phyloP scores from a whole-genome alignment of 1,140 invertebrate species.

The Caenorhabditis tropicalis region DNA sequence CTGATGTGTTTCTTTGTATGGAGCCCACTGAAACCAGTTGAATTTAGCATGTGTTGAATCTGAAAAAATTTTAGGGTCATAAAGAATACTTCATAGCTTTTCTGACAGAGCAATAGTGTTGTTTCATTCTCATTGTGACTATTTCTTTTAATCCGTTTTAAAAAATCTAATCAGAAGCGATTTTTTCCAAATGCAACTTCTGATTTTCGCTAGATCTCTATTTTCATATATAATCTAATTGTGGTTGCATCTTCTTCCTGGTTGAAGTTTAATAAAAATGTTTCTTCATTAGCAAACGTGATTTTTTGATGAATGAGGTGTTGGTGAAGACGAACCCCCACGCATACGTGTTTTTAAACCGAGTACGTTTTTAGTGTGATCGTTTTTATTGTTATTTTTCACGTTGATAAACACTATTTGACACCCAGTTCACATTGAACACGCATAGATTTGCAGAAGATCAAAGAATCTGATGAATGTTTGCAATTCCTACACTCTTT shows the following conservation, averaged over 20 bases:
- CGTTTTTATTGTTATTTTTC: neutral
- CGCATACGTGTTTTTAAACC: neutral
- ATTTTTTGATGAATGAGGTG: neutral
- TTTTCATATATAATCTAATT: too few relatives aligned
- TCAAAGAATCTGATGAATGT: neutral
- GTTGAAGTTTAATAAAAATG: too few relatives aligned
- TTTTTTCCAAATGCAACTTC: too few relatives aligned
- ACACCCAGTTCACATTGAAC: neutral
- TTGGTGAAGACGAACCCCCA: neutral
- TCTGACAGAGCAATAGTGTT: too few relatives aligned
- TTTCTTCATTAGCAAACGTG: neutral
- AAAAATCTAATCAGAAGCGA: too few relatives aligned
- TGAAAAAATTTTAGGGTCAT: neutral
- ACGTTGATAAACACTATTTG: constrained; percentile 20
- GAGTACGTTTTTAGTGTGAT: neutral
- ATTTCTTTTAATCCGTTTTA: too few relatives aligned
- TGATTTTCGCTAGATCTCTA: too few relatives aligned
- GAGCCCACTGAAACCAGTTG: neutral
- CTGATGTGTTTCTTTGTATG: constrained; percentile 20
- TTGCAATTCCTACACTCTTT: neutral
- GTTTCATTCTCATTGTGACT: too few relatives aligned
- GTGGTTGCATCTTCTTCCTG: too few relatives aligned
- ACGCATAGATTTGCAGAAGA: neutral
- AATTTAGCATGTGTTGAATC: constrained; percentile 8
- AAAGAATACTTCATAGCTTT: too few relatives aligned